Evolutionary conservation across 2,113 vertebrate genomes (phyloP).

Genomic region (Calidris pygmaea): DNA sequence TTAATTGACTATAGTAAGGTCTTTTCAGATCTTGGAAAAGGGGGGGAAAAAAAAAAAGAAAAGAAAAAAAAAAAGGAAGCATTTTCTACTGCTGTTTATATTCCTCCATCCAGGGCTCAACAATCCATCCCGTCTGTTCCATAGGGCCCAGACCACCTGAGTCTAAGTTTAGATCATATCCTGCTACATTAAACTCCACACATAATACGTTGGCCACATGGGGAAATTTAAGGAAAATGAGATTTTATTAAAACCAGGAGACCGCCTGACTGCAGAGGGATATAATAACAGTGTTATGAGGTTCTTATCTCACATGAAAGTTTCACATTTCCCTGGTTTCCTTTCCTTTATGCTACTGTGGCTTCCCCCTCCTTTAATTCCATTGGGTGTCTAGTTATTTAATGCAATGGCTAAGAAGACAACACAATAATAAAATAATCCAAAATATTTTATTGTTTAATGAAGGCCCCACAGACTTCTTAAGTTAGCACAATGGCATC

Average conservation of each 20-base stretch:
- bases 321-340: conserved; percentile 63
- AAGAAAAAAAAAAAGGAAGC: not conserved
- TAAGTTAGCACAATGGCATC: not conserved
- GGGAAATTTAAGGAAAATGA: conserved; percentile 77
- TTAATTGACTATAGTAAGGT: not conserved
- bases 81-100: not conserved
- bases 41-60: not conserved
- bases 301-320: conserved; percentile 72
- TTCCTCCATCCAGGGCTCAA: not conserved
- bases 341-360: conserved; percentile 29
- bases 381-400: conserved; percentile 32
- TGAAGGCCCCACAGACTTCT: not conserved
- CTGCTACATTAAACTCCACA: conserved; percentile 71
- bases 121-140: conserved; percentile 47
- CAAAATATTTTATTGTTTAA: not conserved
- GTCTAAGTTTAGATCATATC: conserved; percentile 75
- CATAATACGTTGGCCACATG: conserved; percentile 67
- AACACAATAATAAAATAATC: not conserved
- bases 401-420: conserved; percentile 20
- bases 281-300: conserved; percentile 59
- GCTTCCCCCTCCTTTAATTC: not conserved
- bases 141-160: conserved; percentile 64
- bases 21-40: conserved; percentile 22
- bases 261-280: conserved; percentile 57
- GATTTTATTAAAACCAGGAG: conserved; percentile 79